phyloP scores from a whole-genome alignment of 2,113 vertebrate genomes.

The Sander lucioperca region DNA sequence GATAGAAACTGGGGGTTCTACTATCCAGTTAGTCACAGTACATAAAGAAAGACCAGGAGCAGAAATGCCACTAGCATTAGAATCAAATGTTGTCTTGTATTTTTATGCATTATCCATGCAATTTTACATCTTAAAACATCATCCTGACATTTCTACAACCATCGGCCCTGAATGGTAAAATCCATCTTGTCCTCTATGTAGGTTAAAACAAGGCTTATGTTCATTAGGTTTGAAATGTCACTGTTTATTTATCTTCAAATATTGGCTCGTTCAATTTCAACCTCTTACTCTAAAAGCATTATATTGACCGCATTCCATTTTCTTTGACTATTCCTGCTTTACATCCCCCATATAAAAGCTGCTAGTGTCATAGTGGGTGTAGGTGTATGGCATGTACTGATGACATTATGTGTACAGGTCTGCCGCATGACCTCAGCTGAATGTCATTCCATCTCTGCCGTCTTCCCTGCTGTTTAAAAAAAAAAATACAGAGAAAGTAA shows the following conservation, averaged over 20 bases:
- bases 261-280: not conserved
- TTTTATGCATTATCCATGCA: not conserved
- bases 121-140: not conserved
- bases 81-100: not conserved
- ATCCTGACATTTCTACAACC: not conserved
- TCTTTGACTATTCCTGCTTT: not conserved
- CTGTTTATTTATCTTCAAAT: slow-evolving; percentile 7
- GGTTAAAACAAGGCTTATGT: not conserved
- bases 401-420: slow-evolving; percentile 25
- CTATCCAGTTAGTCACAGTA: not conserved
- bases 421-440: slow-evolving; percentile 23
- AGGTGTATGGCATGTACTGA: not conserved
- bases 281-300: slow-evolving; percentile 27
- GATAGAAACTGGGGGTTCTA: not conserved
- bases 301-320: not conserved
- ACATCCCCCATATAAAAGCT: not conserved
- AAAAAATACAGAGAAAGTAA: not conserved
- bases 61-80: not conserved
- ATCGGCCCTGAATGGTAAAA: not conserved
- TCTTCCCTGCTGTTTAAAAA: not conserved
- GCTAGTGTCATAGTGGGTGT: not conserved
- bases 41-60: not conserved
- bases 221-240: not conserved
- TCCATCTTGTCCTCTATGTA: not conserved
- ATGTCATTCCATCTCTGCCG: slow-evolving; percentile 23